Evolutionary conservation across 1,140 invertebrate genomes (phyloP), one percentile per base, ranked within the genome.

Genomic region (Sarcophaga peregrina): DNA sequence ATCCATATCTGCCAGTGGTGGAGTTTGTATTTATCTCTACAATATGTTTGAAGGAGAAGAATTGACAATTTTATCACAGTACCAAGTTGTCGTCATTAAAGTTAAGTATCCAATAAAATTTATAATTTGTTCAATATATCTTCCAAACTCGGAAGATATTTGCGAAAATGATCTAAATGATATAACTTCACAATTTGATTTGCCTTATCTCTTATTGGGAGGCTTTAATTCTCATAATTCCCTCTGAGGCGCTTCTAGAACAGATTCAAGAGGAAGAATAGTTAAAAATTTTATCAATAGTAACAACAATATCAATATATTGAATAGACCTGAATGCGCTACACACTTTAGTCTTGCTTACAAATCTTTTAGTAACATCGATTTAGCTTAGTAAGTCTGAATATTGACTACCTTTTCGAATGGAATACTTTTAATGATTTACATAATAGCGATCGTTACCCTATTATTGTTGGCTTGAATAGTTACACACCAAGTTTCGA

Each of bases 191-290:
- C 54, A 62, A 15, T 62, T 62, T 62, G 15, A 62, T n/a, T 15
- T 62, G 6, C 54, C 54, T 62, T 62, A 62, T 62, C 54, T 62
- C 6, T 7, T 62, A 2, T 1, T 62, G 15, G 54, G 54, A 15
- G 54, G 15, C 54, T 62, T 62, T 62, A 62, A 62, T n/a, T 11
- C 54, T n/a, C 54, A 62, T 5, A 62, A 62, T 62, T 15, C 6
- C 6, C 11, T 62, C n/a, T 62, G 54, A 11, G 54, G 54, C 11
- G 5, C 54, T 62, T 13, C 6, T 58, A 15, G n/a, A 62, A 62
- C 54, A n/a, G 54, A 15, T 62, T 62, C n/a, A 62, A 62, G 54
- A n/a, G 54, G 54, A 62, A 62, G n/a, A n/a, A 62, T 62, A 62
- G n/a, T 62, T n/a, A 11, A 62, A 62, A n/a, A n/a, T 62, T 62